Evolutionary conservation across 2,888 invertebrate genomes (phyloP), one percentile per base, ranked within the genome.

Genomic region (Drosophila monieri): DNA sequence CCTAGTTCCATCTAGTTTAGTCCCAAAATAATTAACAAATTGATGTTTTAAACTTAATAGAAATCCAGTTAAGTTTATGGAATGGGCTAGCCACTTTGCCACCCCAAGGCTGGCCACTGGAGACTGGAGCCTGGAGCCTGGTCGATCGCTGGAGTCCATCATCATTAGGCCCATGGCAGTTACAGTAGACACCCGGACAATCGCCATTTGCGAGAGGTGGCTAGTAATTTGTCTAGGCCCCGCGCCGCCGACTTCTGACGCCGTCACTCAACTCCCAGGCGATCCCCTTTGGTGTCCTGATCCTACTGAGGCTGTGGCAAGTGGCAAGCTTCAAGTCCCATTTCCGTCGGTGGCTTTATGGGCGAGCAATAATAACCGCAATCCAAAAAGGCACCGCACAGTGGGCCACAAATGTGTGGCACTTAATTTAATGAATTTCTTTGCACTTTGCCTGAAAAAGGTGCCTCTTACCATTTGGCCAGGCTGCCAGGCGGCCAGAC

Each of bases 401-500:
- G 83, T 85, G 84, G 80, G 70, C 85, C 70, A 80, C 85, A 86
- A 84, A 84, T 84, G 83, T 86, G 84, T 79, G 85, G 85, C 86
- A 84, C 84, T 84, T 86, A 84, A 84, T 84, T 84, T 84, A 84
- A 84, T 84, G 83, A 84, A 84, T 84, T 86, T 84, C 84, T 84
- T 84, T 84, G 86, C 83, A 84, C 83, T 84, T 84, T 77, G 73
- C 83, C 76, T 76, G 76, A n/a, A 37, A 37, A 37, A 37, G 14
- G 14, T 37, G 14, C 37, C 37, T 14, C 32, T 12, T n/a, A 6
- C 35, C 35, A 35, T 35, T 35, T 35, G 6, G 35, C 35, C 58
- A 67, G 69, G 35, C 2, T 67, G n/a, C 14, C 35, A 14, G 35
- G n/a, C 25, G 3, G n/a, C 35, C 35, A n/a, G n/a, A 15, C 18